Base-by-base conservation (phyloP, 2,888 invertebrate genomes). In the Lymantria dispar region DNA sequence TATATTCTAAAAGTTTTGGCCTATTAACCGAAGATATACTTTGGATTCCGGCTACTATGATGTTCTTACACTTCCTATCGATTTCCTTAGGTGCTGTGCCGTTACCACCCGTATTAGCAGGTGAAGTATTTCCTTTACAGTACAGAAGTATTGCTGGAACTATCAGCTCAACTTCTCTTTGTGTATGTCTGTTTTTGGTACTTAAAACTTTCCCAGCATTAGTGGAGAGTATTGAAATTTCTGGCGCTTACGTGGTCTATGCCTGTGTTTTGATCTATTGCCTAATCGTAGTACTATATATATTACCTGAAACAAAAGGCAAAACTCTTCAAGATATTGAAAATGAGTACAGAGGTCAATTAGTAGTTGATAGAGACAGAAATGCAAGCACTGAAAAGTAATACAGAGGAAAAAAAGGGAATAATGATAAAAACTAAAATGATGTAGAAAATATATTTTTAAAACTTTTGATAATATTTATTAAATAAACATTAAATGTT, bases 91-190 rank as follows among this genome's bases (percentile, higher is more conserved):
- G 95, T 0, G 83, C 93, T 68, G 81, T 93, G 8, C 94, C 95
- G 0, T 64, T 95, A 51, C 95, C 95, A 0, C 94, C 94, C 84
- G 92, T 94, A 8, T 92, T 95, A 79, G 93, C 94, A 39, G 95
- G 95, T 0, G 95, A 95, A 72, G 86, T 95, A 0, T 95, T 94
- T 59, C 92, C 95, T 3, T 81, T 93, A 22, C 87, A 91, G 44
- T 92, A 92, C 45, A 87, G 94, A 45, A 93, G 94, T 15, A 76
- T 93, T 0, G 94, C 94, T 0, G 92, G 94, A 1, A 94, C 93
- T 0, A 80, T 94, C 11, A 92, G 93, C 11, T 82, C 93, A 14
- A 88, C 92, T 40, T 88, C 93, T 2, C 89, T 92, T 13, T 93
- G 93, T 41, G 66, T 88, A 1, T 87, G 93, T 44, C 92, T 93